Evolutionary conservation across 1,140 invertebrate genomes (phyloP).

Genomic region (Megalopta genalis): DNA sequence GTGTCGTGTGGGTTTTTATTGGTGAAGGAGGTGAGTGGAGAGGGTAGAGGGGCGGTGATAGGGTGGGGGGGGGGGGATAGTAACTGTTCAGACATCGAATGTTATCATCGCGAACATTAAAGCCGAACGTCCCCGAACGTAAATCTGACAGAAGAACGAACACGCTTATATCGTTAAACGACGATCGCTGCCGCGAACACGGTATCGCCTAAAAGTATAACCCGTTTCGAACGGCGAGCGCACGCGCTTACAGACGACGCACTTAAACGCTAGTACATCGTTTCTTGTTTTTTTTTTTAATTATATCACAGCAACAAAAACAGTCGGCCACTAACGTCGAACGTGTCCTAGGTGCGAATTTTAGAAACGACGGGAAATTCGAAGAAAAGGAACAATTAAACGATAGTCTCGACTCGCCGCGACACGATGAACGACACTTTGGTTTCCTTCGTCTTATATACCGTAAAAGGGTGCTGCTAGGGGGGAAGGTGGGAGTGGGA

Average conservation of each 20-base stretch:
- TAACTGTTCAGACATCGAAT: constrained; percentile 40
- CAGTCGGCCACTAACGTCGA: constrained; percentile 61
- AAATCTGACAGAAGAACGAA: not conserved
- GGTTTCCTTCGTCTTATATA: not conserved
- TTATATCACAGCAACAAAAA: constrained; percentile 66
- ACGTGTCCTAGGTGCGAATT: constrained; percentile 26
- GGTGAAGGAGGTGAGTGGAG: too few relatives aligned
- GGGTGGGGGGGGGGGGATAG: not conserved
- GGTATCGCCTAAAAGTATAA: too few relatives aligned
- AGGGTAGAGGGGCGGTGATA: too few relatives aligned
- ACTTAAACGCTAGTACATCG: constrained; percentile 48
- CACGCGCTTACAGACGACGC: constrained; percentile 25
- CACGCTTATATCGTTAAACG: not conserved
- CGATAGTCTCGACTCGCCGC: not conserved
- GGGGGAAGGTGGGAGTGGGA: too few relatives aligned
- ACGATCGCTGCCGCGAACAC: not conserved
- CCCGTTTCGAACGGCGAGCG: not conserved
- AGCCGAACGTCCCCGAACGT: not conserved
- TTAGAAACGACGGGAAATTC: not conserved
- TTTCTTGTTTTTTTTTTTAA: too few relatives aligned
- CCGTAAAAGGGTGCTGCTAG: not conserved
- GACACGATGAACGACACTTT: constrained; percentile 24
- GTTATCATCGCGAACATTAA: constrained; percentile 26
- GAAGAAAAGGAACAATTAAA: not conserved
- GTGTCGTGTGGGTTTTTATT: too few relatives aligned